Percentiles rank a stretch among this genome's conserved stretches.
Conservation (phyloP, 2,888 invertebrate species). For the Cerastis rubricosa region DNA sequence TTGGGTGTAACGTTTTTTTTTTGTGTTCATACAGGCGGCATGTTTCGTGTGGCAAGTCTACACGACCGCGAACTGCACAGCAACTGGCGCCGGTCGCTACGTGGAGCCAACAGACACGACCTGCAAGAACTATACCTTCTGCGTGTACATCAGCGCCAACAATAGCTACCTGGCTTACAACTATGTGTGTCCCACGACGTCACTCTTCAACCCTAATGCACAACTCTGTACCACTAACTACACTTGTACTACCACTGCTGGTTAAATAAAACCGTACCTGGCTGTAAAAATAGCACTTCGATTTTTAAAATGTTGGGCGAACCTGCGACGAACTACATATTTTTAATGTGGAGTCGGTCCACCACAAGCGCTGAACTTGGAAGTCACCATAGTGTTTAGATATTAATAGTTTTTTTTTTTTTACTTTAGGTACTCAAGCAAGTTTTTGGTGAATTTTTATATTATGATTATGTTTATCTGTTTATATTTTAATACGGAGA, state of each 20-base stretch:
- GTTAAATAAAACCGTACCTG: neutral
- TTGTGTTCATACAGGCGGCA: neutral
- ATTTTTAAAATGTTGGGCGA: neutral
- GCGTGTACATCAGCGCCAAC: constrained; percentile 17
- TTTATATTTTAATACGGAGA: no score
- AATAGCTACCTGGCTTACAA: constrained; percentile 18
- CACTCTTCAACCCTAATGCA: constrained; percentile 22
- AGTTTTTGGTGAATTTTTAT: neutral
- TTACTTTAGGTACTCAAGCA: neutral
- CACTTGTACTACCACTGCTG: constrained; percentile 19
- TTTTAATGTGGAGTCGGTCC: no score
- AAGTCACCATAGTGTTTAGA: neutral
- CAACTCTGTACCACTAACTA: constrained; percentile 22
- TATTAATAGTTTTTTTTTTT: neutral
- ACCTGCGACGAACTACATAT: no score
- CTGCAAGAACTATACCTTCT: constrained; percentile 34
- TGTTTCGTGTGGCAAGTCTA: constrained; percentile 34
- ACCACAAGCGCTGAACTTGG: neutral
- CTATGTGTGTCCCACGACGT: constrained; percentile 20
- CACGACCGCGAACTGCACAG: constrained; percentile 23
- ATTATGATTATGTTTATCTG: no score
- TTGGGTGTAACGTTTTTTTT: neutral
- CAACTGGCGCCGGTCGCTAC: constrained; percentile 23
- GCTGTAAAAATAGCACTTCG: neutral
- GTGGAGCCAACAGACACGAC: constrained; percentile 10